Evolutionary conservation across 2,797 vertebrate genomes (phyloP), one percentile per base, ranked within the genome.

Genomic region (Synanceia verrucosa): DNA sequence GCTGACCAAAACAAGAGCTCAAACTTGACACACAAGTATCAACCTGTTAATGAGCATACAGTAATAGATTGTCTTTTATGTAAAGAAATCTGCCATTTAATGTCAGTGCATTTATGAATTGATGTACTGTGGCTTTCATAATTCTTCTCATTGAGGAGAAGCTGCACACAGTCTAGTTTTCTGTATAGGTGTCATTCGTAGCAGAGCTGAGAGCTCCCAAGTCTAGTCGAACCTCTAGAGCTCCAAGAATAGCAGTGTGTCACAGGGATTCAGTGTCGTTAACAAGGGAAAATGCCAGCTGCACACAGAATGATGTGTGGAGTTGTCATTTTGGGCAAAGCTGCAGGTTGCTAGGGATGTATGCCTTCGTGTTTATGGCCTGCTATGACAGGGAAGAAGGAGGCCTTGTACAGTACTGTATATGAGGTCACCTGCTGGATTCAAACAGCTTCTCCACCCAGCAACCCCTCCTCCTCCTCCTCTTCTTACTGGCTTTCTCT

Each of bases 231-330:
- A 82, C 69, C 71, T 78, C 70, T 53, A 29, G 36, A 76, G 66
- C 64, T 64, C 80, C 58, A 65, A 86, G 79, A 91, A 88, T 85
- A 86, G 78, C 76, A 73, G 31, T 10, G 57, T 78, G 79, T 81
- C 82, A 76, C 68, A 61, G 69, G 39, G 75, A 78, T 75, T 82
- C 66, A 6, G 65, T 31, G 46, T 70, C n/a, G 19, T 64, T 89
- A 81, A 76, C 62, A 73, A 73, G 67, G 41, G 61, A 62, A 75
- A 77, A 79, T 59, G 64, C 43, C 79, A 66, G 46, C 50, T 72
- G 52, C 69, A 65, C 41, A 13, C 55, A 69, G 76, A 75, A 75
- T 73, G 76, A 88, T 76, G 74, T 65, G 70, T 71, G 66, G 53
- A 79, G 73, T 66, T 85, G 83, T 76, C 76, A 57, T 77, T 67